A percentile compares a stretch with the other conserved stretches of the same genome.
These are phyloP conservation scores for Anguilla megastoma DNA, from an alignment of 2,797 vertebrate species.

Conservation along the genomic window DNA sequence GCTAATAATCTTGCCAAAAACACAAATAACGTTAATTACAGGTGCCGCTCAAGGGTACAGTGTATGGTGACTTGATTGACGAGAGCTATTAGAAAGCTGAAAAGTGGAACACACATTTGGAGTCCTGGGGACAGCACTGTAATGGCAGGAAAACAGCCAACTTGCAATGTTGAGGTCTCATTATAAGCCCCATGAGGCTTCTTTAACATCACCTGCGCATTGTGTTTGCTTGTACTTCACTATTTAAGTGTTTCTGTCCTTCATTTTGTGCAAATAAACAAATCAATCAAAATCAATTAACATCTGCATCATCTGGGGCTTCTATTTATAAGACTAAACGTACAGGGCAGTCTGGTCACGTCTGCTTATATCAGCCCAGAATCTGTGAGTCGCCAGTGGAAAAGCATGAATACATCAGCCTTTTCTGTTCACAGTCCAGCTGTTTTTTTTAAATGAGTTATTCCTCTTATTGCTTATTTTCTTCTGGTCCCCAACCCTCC, in stretches of 20 bases:
- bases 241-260: not conserved
- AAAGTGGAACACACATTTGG: not conserved
- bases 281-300: not conserved
- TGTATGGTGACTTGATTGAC: not conserved
- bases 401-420: not conserved
- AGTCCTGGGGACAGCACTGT: not conserved
- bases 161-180: not conserved
- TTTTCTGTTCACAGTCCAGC: not conserved
- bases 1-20: not conserved
- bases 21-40: not conserved
- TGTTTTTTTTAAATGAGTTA: not conserved
- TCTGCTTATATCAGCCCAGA: not conserved
- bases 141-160: not conserved
- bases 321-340: not conserved
- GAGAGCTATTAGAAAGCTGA: not conserved
- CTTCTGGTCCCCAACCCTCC: not conserved
- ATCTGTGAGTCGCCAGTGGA: slow-evolving; percentile 9
- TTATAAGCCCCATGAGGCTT: not conserved
- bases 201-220: not conserved
- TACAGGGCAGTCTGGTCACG: not conserved
- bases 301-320: not conserved
- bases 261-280: too few relatives aligned
- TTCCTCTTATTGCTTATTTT: not conserved
- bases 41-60: not conserved
- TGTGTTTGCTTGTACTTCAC: not conserved